Evolutionary conservation across 2,888 invertebrate genomes (phyloP).

Genomic region (Anarsia innoxiella): DNA sequence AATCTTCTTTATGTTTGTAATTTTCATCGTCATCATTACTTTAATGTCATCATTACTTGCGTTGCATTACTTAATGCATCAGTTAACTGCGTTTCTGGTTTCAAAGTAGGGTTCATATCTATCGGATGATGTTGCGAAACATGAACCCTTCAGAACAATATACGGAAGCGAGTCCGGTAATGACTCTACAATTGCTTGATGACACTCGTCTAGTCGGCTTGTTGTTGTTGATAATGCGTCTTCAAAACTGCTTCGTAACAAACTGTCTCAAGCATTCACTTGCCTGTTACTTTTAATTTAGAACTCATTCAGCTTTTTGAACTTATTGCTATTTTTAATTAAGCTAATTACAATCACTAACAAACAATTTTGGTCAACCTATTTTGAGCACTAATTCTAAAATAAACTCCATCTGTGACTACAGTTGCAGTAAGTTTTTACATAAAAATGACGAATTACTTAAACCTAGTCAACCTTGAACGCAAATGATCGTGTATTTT

Average conservation of each 20-base stretch:
- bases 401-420: no score
- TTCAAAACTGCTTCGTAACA: slow-evolving; percentile 25
- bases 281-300: slow-evolving; percentile 2
- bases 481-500: no score
- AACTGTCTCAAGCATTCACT: slow-evolving; percentile 20
- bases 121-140: no score
- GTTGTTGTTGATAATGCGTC: slow-evolving; percentile 30
- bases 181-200: slow-evolving; percentile 42
- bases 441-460: no score
- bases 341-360: slow-evolving; percentile 4
- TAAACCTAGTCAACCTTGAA: slow-evolving; percentile 45
- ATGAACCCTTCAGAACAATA: slow-evolving; percentile 38
- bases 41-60: slow-evolving; percentile 1
- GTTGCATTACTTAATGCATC: background rate
- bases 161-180: slow-evolving; percentile 41
- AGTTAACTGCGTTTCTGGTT: background rate
- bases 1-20: slow-evolving; percentile 3
- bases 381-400: no score
- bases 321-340: slow-evolving; percentile 27
- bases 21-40: slow-evolving; percentile 3
- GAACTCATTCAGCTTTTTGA: background rate
- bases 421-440: no score
- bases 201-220: slow-evolving; percentile 44
- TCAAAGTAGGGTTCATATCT: no score
- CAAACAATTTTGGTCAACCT: no score